Evolutionary conservation across 2,888 invertebrate genomes (phyloP), one percentile per base, ranked within the genome.

Genomic region (Drosophila maculinotata): DNA sequence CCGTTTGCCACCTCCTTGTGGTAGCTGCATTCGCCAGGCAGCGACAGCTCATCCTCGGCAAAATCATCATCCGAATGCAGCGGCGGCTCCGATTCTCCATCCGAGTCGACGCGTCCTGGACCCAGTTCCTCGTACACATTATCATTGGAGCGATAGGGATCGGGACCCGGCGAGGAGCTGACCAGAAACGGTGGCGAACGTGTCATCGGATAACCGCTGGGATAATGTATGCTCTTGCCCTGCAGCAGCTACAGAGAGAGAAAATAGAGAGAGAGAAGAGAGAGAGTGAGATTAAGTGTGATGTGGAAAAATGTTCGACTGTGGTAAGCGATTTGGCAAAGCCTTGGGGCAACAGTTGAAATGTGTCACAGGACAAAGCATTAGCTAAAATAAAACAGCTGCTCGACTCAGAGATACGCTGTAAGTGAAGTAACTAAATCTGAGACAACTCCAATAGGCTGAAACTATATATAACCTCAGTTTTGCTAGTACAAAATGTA

Each of bases 81-180:
- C 9, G 94, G 94, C 1, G 93, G 93, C 71, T 93, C 93, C 60
- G 93, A 93, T 77, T 94, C 93, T 51, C 93, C 93, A 87, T 95
- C 94, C 70, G 94, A 92, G 51, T 92, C 92, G 0, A 69, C 84
- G 63, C 94, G 92, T 66, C 93, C 93, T 0, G 93, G 94, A 0
- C 92, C 94, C 38, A 97, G 93, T 89, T 96, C 96, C 92, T 96
- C 96, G 91, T 96, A 96, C 20, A 96, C 95, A 49, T 96, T 96
- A 82, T 96, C 96, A 85, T 94, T 89, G 7, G 91, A 92, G 58
- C 92, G 91, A 93, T 89, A 94, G 30, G 94, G 94, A 91, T 94
- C 94, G 15, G 94, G 94, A 6, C 94, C 94, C 3, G 94, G 94
- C 41, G 94, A 94, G 73, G 94, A 93, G 77, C 95, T 95, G 59